These are phyloP conservation scores for Chaetogeoica ovagalla DNA, from an alignment of 2,888 invertebrate species.

Conservation along the genomic window DNA sequence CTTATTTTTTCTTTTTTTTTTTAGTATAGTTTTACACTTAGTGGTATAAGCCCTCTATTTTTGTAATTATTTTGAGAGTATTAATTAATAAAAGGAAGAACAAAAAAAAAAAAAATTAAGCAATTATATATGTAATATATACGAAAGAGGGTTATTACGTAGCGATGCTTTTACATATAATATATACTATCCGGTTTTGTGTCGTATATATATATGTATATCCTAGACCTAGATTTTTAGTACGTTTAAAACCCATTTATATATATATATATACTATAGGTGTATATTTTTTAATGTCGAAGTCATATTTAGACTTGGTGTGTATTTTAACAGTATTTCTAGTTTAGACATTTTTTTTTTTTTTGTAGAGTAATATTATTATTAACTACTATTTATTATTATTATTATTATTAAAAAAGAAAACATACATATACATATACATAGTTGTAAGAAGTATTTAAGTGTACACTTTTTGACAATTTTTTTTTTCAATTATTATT, in stretches of 20 bases:
- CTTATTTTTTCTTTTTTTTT: conserved; percentile 25
- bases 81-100: conserved; percentile 55
- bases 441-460: conserved; percentile 51
- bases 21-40: conserved; percentile 50
- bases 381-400: conserved; percentile 44
- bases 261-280: conserved; percentile 20
- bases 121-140: conserved; percentile 33
- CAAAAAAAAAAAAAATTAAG: conserved; percentile 51
- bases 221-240: conserved; percentile 50
- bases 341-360: conserved; percentile 29
- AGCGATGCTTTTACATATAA: conserved; percentile 47
- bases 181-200: conserved; percentile 39
- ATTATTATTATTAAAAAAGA: conserved; percentile 28
- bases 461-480: conserved; percentile 49
- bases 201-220: conserved; percentile 4
- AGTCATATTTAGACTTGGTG: conserved; percentile 47
- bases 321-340: conserved; percentile 53
- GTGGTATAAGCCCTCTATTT: conserved; percentile 57
- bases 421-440: conserved; percentile 11
- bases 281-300: conserved; percentile 52
- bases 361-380: conserved; percentile 52
- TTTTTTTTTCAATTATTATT: conserved; percentile 33
- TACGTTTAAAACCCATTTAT: conserved; percentile 30
- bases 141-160: conserved; percentile 42
- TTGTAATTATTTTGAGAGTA: conserved; percentile 56